phyloP scores from a whole-genome alignment of 2,888 invertebrate species.

The Drymonia ruficornis region DNA sequence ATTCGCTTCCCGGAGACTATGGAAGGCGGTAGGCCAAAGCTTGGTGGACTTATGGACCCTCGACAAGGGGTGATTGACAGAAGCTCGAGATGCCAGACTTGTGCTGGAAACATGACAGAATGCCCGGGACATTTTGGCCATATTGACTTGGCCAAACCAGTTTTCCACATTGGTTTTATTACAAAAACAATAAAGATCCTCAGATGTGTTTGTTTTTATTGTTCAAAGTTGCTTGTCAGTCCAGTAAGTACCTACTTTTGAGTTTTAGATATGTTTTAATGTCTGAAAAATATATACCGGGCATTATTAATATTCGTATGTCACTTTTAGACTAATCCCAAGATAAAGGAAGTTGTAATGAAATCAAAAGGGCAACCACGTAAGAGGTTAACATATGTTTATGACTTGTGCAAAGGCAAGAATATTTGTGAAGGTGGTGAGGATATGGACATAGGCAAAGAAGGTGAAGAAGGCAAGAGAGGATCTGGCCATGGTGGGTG shows the following conservation, averaged over 20 bases:
- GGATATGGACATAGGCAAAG: constrained; percentile 96
- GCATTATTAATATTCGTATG: not conserved
- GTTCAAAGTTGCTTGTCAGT: constrained; percentile 98
- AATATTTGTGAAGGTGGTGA: constrained; percentile 99
- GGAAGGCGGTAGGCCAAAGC: constrained; percentile 99
- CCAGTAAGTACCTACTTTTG: constrained; percentile 87
- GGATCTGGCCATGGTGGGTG: constrained; percentile 96
- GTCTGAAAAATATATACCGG: not conserved
- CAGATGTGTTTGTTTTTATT: constrained; percentile 99
- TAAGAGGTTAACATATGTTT: constrained; percentile 96
- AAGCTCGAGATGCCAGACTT: constrained; percentile 96
- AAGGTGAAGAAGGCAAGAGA: constrained; percentile 86
- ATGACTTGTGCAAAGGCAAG: constrained; percentile 99
- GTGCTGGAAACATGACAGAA: constrained; percentile 98
- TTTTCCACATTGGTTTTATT: constrained; percentile 98
- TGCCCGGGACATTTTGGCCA: constrained; percentile 99
- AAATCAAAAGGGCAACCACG: constrained; percentile 98
- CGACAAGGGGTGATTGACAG: constrained; percentile 99
- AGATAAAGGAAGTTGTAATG: constrained; percentile 96
- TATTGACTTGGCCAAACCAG: constrained; percentile 98
- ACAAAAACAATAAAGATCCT: constrained; percentile 98
- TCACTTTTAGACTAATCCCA: constrained; percentile 90
- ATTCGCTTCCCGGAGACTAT: constrained; percentile 98
- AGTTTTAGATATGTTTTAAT: not conserved
- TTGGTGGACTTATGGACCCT: constrained; percentile 99